phyloP scores from a whole-genome alignment of 1,140 invertebrate genomes.

The Drosophila leontia region DNA sequence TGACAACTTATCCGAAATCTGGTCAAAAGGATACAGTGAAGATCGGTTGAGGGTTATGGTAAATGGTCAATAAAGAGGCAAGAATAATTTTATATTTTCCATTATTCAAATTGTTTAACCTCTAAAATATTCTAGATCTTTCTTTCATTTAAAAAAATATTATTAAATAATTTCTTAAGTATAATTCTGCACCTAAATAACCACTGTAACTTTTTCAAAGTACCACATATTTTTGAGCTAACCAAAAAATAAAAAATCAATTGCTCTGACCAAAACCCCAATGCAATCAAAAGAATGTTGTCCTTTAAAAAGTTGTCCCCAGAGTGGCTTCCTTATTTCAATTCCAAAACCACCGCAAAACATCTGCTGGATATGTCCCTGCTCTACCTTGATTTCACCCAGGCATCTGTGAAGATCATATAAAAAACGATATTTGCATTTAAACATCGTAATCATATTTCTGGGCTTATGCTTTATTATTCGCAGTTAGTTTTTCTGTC shows the following conservation, averaged over 20 bases:
- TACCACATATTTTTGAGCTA: constrained; percentile 55
- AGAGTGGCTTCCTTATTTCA: constrained; percentile 33
- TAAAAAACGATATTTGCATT: constrained; percentile 64
- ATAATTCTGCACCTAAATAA: not conserved
- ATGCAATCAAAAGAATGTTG: constrained; percentile 71
- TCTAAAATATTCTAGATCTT: too few relatives aligned
- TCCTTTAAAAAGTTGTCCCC: constrained; percentile 78
- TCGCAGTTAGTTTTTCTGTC: constrained; percentile 74
- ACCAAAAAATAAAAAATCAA: constrained; percentile 27
- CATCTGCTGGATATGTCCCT: constrained; percentile 65
- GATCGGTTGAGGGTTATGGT: not conserved
- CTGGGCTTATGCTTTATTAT: constrained; percentile 65
- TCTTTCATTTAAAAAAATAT: not conserved
- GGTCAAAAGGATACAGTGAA: constrained; percentile 46
- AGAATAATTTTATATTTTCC: not conserved
- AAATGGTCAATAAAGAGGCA: not conserved
- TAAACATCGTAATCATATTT: constrained; percentile 84
- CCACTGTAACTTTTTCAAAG: constrained; percentile 41
- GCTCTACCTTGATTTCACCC: constrained; percentile 22
- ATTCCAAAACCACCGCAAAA: constrained; percentile 31
- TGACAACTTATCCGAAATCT: constrained; percentile 68
- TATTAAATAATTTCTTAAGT: not conserved
- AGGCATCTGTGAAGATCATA: constrained; percentile 27
- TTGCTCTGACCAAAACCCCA: constrained; percentile 3
- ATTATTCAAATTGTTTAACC: too few relatives aligned